A percentile compares a stretch with the other conserved stretches of the same genome.
Evolutionary conservation across 2,888 invertebrate genomes (phyloP).

Genomic region (Troides oblongomaculatus): DNA sequence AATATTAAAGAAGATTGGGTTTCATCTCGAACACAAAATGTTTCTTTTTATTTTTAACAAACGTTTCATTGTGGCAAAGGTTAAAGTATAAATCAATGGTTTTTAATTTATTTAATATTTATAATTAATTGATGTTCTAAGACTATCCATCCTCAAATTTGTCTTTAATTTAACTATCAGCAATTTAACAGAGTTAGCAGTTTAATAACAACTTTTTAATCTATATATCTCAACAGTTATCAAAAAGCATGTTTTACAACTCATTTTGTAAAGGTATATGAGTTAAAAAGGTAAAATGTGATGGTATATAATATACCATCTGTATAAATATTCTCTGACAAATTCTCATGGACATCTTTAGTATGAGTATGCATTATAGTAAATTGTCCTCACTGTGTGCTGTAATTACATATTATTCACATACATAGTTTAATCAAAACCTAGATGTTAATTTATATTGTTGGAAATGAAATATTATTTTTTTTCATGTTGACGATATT

Average conservation of each 20-base stretch:
- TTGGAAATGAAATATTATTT: too few relatives aligned
- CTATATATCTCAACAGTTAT: too few relatives aligned
- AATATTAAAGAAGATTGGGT: background rate
- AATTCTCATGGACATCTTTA: background rate
- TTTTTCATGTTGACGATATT: too few relatives aligned
- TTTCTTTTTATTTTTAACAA: background rate
- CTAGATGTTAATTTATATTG: background rate
- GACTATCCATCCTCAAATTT: too few relatives aligned
- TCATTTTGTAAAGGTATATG: background rate
- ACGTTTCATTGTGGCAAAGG: background rate
- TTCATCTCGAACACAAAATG: background rate
- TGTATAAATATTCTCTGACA: constrained; percentile 11
- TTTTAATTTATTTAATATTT: background rate
- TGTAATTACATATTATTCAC: background rate
- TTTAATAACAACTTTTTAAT: too few relatives aligned
- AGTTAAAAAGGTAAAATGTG: background rate
- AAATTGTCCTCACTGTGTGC: background rate
- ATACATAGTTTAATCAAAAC: background rate
- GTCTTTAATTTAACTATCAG: too few relatives aligned
- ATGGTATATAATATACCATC: background rate
- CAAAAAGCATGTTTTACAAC: background rate
- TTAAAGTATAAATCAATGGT: background rate
- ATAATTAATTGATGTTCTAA: too few relatives aligned
- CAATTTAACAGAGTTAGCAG: too few relatives aligned
- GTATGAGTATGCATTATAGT: background rate